A percentile compares a stretch with the other conserved stretches of the same genome.
These are phyloP conservation scores for Paralichthys olivaceus DNA, from an alignment of 2,113 vertebrate genomes.

Conservation along the genomic window DNA sequence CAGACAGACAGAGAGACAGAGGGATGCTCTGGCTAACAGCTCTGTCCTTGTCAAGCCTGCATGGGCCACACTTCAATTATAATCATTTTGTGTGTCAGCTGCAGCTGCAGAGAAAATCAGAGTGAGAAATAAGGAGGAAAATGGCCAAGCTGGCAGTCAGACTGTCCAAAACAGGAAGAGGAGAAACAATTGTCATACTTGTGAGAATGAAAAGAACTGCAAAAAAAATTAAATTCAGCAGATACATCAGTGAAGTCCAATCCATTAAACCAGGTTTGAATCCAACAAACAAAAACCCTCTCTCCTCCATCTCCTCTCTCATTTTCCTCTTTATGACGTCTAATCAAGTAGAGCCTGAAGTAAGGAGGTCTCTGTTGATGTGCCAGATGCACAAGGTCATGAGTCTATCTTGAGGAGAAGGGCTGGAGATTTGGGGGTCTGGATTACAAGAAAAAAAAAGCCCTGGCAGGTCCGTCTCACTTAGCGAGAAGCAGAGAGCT, in stretches of 20 bases:
- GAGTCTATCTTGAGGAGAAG: constrained; percentile 11
- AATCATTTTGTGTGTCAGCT: constrained; percentile 30
- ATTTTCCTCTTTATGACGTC: not conserved
- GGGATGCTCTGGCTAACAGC: constrained; percentile 20
- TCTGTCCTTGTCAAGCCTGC: constrained; percentile 21
- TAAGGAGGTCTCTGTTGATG: constrained; percentile 3
- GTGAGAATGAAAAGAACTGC: not conserved
- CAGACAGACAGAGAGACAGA: constrained; percentile 34
- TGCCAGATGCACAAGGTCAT: constrained; percentile 12
- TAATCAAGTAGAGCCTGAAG: not conserved
- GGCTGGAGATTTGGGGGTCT: constrained; percentile 19
- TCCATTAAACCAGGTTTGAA: not conserved
- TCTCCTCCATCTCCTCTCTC: not conserved
- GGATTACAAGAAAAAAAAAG: not conserved
- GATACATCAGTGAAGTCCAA: not conserved
- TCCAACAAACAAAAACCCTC: not conserved
- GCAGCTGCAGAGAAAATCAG: constrained; percentile 25
- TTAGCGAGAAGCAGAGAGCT: constrained; percentile 14
- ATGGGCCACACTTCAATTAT: constrained; percentile 25
- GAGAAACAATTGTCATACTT: not conserved
- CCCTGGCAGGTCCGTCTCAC: not conserved
- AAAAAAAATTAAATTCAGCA: not conserved
- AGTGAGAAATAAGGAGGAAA: not conserved
- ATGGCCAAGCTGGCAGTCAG: not conserved
- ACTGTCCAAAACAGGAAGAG: constrained; percentile 10